Evolutionary conservation across 2,888 invertebrate species (phyloP).

Genomic region (Altica lythri): DNA sequence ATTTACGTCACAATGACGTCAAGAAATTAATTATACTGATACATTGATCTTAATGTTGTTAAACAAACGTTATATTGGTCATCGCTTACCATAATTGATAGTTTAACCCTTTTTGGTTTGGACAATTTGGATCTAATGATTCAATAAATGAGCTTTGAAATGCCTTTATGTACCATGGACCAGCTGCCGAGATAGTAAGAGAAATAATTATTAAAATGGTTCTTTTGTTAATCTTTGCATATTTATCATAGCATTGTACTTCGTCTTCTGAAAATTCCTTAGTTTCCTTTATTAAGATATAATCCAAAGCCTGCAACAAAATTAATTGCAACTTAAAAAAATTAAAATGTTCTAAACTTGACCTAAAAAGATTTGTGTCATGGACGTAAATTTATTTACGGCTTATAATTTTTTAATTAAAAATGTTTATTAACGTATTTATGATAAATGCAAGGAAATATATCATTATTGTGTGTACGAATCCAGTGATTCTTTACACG

Average conservation of each 20-base stretch:
- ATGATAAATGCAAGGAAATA: too few species aligned
- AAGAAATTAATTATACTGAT: too few species aligned
- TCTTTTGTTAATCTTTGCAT: constrained; percentile 19
- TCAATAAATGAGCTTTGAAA: constrained; percentile 11
- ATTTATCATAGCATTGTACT: constrained; percentile 16
- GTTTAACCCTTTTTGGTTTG: constrained; percentile 6
- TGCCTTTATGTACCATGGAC: constrained; percentile 22
- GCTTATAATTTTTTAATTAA: too few species aligned
- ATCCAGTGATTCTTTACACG: too few species aligned
- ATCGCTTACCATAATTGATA: constrained; percentile 31
- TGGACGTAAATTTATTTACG: too few species aligned
- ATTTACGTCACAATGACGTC: too few species aligned
- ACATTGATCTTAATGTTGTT: too few species aligned
- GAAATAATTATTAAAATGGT: constrained; percentile 15
- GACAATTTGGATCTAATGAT: constrained; percentile 11
- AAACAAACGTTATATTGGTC: too few species aligned
- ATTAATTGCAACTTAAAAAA: constrained; percentile 1
- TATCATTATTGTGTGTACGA: too few species aligned
- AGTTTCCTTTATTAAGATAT: constrained; percentile 21
- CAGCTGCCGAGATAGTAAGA: constrained; percentile 10
- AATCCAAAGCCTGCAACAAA: constrained; percentile 16
- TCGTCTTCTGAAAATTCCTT: constrained; percentile 9
- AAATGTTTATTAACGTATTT: too few species aligned
- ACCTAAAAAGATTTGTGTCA: too few species aligned
- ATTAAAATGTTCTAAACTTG: too few species aligned